Conservation (phyloP, 2,797 vertebrate genomes). For the Lagothrix lagotricha region DNA sequence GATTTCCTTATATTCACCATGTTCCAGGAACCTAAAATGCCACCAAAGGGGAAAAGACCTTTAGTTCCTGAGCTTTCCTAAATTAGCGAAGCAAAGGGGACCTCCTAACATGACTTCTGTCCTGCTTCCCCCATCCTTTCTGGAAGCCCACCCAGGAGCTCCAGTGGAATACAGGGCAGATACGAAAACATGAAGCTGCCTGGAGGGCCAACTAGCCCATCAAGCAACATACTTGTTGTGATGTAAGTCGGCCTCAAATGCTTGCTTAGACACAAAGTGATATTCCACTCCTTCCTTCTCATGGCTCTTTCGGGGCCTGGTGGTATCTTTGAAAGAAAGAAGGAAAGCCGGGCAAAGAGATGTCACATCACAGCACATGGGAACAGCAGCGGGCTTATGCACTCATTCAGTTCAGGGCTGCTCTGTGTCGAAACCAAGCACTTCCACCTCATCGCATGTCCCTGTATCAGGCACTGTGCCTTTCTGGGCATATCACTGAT, state of each 20-base stretch:
- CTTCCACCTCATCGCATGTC: neutral
- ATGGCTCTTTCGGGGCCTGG: constrained; percentile 91
- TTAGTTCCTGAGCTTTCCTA: neutral
- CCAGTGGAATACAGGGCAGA: neutral
- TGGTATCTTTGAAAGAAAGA: constrained; percentile 89
- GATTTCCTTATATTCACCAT: constrained; percentile 95
- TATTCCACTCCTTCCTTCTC: constrained; percentile 97
- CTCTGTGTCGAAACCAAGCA: neutral
- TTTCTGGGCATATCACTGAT: neutral
- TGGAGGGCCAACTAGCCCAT: neutral
- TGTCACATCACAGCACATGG: neutral
- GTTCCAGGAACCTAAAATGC: constrained; percentile 92
- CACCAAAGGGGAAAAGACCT: neutral
- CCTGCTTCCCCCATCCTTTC: neutral
- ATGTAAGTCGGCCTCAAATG: constrained; percentile 93
- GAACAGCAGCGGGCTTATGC: fast-evolving
- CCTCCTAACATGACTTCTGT: neutral
- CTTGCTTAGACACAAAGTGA: constrained; percentile 94
- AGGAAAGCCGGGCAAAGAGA: neutral
- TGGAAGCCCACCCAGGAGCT: neutral
- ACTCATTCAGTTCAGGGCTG: fast-evolving
- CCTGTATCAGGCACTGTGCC: neutral
- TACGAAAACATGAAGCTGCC: neutral
- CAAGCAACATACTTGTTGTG: constrained; percentile 89
- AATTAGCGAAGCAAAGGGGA: neutral